phyloP scores from a whole-genome alignment of 2,113 vertebrate species.

The Pangasianodon gigas region DNA sequence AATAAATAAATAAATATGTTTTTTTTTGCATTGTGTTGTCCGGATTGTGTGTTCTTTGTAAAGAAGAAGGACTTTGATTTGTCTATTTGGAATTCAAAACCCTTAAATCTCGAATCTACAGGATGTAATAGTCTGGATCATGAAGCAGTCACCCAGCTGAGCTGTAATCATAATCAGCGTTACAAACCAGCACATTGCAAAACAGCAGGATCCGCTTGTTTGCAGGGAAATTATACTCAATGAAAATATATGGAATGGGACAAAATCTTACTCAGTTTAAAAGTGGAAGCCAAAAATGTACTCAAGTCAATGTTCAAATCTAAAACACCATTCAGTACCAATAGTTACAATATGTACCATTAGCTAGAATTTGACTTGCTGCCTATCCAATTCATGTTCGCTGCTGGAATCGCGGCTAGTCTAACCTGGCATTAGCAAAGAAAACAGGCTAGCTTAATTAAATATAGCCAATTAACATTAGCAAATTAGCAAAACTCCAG shows the following conservation, averaged over 20 bases:
- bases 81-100: background rate
- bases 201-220: too few relatives aligned
- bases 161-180: background rate
- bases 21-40: slow-evolving; percentile 46
- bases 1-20: slow-evolving; percentile 49
- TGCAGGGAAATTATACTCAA: background rate
- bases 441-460: background rate
- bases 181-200: too few relatives aligned
- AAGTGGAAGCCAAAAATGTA: too few relatives aligned
- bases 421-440: background rate
- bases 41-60: background rate
- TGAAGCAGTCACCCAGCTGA: background rate
- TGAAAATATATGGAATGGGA: too few relatives aligned
- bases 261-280: too few relatives aligned
- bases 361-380: too few relatives aligned
- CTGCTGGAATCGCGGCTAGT: too few relatives aligned
- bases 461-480: background rate
- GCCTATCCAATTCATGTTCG: too few relatives aligned
- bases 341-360: too few relatives aligned
- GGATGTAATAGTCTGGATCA: background rate
- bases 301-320: too few relatives aligned
- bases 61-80: background rate
- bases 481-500: background rate
- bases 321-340: too few relatives aligned
- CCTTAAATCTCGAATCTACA: background rate